These are phyloP conservation scores for Sphaerophoria taeniata DNA, from an alignment of 2,888 invertebrate species.

Conservation along the genomic window DNA sequence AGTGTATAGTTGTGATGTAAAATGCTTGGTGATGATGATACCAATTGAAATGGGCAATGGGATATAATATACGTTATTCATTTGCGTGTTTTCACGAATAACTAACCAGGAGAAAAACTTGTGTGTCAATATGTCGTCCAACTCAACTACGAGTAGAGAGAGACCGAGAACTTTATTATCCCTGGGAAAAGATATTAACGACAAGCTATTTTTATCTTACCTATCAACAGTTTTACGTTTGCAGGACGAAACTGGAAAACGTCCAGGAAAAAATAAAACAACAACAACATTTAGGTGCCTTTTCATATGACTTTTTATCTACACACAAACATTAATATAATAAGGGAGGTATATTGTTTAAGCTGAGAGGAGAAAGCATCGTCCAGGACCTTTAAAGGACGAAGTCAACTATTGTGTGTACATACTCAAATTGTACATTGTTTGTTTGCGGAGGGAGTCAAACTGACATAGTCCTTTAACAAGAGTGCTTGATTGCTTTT, in stretches of 20 bases:
- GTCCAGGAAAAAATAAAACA: no score
- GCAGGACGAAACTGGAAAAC: slow-evolving; percentile 53
- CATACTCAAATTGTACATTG: slow-evolving; percentile 28
- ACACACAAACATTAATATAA: no score
- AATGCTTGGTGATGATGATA: slow-evolving; percentile 4
- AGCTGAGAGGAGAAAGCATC: not conserved
- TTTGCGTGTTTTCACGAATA: slow-evolving; percentile 52
- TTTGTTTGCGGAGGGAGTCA: slow-evolving; percentile 57
- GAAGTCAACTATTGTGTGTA: slow-evolving; percentile 23
- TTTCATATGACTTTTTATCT: no score
- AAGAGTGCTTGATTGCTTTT: slow-evolving; percentile 73
- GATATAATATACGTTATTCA: slow-evolving; percentile 53
- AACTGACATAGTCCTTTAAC: slow-evolving; percentile 69
- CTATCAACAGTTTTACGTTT: slow-evolving; percentile 66
- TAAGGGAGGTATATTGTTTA: not conserved
- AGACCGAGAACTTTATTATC: slow-evolving; percentile 61
- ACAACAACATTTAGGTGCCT: no score
- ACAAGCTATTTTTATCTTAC: slow-evolving; percentile 65
- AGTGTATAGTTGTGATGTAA: slow-evolving; percentile 5
- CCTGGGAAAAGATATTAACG: slow-evolving; percentile 67
- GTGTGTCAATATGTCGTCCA: slow-evolving; percentile 19
- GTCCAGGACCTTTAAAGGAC: slow-evolving; percentile 21
- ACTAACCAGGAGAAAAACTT: slow-evolving; percentile 55
- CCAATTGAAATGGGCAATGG: slow-evolving; percentile 38
- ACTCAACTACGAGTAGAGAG: not conserved